phyloP scores from a whole-genome alignment of 2,113 vertebrate species.

The Amphiprion ocellaris region DNA sequence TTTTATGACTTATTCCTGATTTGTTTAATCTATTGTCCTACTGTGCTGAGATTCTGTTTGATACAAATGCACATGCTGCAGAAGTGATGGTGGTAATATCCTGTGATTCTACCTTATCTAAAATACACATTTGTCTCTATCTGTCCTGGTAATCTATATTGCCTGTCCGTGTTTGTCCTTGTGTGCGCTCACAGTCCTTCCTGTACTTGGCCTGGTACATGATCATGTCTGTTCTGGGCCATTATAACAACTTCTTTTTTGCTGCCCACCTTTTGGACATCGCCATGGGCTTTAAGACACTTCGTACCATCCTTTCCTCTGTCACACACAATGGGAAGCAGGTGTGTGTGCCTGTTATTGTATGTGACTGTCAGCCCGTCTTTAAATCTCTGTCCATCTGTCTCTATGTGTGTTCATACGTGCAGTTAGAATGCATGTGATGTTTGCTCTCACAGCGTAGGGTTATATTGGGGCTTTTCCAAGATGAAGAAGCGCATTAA shows the following conservation, averaged over 20 bases:
- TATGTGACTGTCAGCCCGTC: conserved; percentile 2
- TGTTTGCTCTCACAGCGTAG: conserved; percentile 44
- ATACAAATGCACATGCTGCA: conserved; percentile 28
- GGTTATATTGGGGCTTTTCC: conserved; percentile 35
- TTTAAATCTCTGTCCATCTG: conserved; percentile 22
- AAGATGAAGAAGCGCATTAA: conserved; percentile 29
- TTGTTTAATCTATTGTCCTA: conserved; percentile 37
- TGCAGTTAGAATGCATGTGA: conserved; percentile 9
- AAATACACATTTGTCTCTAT: conserved; percentile 57
- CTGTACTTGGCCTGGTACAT: conserved; percentile 80
- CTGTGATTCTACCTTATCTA: conserved; percentile 75
- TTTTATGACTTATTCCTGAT: conserved; percentile 44
- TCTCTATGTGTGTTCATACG: conserved; percentile 46
- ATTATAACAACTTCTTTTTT: conserved; percentile 83
- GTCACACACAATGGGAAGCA: conserved; percentile 83
- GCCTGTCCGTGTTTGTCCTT: conserved; percentile 32
- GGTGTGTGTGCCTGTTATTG: conserved; percentile 55
- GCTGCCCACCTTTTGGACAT: conserved; percentile 82
- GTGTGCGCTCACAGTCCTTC: conserved; percentile 70
- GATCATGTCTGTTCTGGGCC: conserved; percentile 77
- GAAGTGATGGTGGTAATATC: conserved; percentile 63
- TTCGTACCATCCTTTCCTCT: conserved; percentile 80
- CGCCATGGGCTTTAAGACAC: conserved; percentile 82
- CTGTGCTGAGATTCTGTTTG: conserved; percentile 12
- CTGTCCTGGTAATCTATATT: conserved; percentile 55